Evolutionary conservation across 2,888 invertebrate species (phyloP).

Genomic region (Acanthosepion lycidas): DNA sequence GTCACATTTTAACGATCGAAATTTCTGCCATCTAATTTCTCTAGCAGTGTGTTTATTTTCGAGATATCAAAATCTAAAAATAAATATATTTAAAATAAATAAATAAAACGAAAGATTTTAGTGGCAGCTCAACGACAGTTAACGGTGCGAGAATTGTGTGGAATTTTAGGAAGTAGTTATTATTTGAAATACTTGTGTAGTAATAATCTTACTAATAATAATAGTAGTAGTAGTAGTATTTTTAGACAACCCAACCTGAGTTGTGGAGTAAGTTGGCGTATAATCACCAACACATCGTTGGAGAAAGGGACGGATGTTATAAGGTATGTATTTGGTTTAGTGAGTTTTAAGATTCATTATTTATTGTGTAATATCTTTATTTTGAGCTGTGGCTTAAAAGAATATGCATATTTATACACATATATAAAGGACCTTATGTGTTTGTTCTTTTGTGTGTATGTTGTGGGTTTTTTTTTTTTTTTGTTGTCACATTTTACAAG

Average conservation of each 20-base stretch:
- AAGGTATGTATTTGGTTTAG: not conserved
- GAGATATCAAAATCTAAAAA: not conserved
- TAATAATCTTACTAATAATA: too few species aligned
- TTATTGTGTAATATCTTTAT: not conserved
- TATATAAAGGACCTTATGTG: not conserved
- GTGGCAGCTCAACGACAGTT: not conserved
- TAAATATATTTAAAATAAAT: not conserved
- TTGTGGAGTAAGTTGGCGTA: not conserved
- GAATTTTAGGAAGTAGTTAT: not conserved
- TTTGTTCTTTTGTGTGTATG: not conserved
- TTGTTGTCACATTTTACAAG: not conserved
- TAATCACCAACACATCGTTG: not conserved
- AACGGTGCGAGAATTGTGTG: not conserved
- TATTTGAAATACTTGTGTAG: not conserved
- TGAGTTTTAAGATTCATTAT: conserved; percentile 4
- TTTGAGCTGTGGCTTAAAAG: not conserved
- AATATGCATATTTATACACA: not conserved
- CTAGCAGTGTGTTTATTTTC: not conserved
- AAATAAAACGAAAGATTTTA: not conserved
- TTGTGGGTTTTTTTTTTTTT: not conserved
- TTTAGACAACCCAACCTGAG: not conserved
- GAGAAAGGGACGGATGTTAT: not conserved
- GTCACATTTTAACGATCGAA: not conserved
- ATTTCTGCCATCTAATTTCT: not conserved
- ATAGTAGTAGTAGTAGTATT: not conserved